Conservation (phyloP, 2,888 invertebrate genomes). For the Cryptocephalus primarius region DNA sequence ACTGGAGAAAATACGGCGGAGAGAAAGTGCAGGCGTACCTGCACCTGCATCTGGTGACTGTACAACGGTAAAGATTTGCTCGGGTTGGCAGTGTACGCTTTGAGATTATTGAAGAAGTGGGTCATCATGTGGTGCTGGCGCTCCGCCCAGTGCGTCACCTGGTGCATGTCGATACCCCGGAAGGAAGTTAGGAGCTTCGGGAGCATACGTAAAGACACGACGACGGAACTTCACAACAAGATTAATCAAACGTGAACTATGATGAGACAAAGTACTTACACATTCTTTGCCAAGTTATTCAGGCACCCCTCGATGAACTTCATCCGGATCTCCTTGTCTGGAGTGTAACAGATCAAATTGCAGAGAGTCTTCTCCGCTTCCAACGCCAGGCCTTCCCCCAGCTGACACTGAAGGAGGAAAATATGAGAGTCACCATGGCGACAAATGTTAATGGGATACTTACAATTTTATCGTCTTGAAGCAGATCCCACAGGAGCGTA, state of each 20-base stretch:
- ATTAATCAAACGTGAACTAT: background rate
- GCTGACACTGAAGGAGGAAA: constrained; percentile 49
- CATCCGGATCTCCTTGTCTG: constrained; percentile 79
- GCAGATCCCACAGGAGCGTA: constrained; percentile 86
- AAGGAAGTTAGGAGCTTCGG: constrained; percentile 86
- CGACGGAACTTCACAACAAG: constrained; percentile 57
- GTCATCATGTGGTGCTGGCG: constrained; percentile 87
- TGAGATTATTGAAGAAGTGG: constrained; percentile 80
- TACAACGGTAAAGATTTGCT: constrained; percentile 40
- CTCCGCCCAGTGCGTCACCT: constrained; percentile 88
- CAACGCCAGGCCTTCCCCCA: constrained; percentile 83
- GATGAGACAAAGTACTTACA: constrained; percentile 36
- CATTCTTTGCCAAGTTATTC: constrained; percentile 77
- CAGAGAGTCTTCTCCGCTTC: constrained; percentile 91
- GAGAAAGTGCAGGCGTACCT: constrained; percentile 82
- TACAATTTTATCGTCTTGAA: constrained; percentile 84
- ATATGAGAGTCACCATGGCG: background rate
- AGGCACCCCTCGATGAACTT: constrained; percentile 93
- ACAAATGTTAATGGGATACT: constrained; percentile 33
- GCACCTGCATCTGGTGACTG: constrained; percentile 78
- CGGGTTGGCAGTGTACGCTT: constrained; percentile 51
- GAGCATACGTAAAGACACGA: constrained; percentile 75
- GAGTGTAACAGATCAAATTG: constrained; percentile 79
- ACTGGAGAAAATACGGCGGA: constrained; percentile 85
- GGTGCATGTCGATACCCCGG: constrained; percentile 76